Percentiles rank a stretch among this genome's conserved stretches.
Conservation (phyloP, 2,888 invertebrate genomes). For the Strigamia maritima region DNA sequence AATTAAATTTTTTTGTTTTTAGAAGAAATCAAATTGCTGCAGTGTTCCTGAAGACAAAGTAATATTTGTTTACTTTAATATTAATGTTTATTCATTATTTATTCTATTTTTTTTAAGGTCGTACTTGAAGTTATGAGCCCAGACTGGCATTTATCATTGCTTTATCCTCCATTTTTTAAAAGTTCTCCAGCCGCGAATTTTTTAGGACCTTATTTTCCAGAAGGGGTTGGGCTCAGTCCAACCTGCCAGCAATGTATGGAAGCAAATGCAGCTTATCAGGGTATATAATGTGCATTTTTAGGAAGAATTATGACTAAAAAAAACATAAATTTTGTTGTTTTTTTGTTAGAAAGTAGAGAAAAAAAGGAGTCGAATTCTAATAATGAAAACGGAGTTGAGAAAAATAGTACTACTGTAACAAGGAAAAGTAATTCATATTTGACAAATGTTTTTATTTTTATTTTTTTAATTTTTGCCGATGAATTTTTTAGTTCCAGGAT, state of each 20-base stretch:
- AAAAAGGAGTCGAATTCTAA: not conserved
- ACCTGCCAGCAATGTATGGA: constrained; percentile 43
- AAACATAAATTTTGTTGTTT: not conserved
- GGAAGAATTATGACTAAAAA: too few species aligned
- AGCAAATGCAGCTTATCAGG: constrained; percentile 39
- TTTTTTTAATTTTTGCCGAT: not conserved
- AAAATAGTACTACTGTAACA: too few species aligned
- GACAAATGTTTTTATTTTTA: not conserved
- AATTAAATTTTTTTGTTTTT: not conserved
- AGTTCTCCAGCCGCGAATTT: constrained; percentile 51
- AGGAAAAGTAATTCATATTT: not conserved
- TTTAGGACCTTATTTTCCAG: constrained; percentile 50
- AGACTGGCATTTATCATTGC: constrained; percentile 48
- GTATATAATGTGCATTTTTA: constrained; percentile 4
- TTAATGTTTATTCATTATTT: too few species aligned
- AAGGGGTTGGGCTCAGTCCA: constrained; percentile 53
- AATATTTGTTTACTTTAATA: too few species aligned
- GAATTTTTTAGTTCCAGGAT: constrained; percentile 28
- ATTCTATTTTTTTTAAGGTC: not conserved
- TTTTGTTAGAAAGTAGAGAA: not conserved
- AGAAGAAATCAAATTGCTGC: too few species aligned
- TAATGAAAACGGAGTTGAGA: not conserved
- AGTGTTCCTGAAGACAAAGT: too few species aligned
- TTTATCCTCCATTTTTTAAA: constrained; percentile 48
- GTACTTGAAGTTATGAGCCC: constrained; percentile 45